Conservation (phyloP, 1,140 invertebrate species). For the Hypothenemus hampei region DNA sequence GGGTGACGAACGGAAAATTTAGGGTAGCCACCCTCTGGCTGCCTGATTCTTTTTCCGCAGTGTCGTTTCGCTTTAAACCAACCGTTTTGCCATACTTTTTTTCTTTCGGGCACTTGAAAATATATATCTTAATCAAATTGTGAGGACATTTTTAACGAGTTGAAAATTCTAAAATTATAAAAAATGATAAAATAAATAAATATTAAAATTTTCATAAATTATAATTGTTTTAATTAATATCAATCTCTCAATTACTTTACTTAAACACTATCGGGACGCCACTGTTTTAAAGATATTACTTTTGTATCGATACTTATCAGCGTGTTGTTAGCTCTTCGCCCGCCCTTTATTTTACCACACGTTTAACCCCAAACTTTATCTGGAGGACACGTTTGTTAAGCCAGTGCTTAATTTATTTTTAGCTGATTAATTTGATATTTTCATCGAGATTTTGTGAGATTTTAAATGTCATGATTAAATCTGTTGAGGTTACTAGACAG, state of each 20-base stretch:
- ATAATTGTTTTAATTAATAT: no score
- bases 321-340: conserved; percentile 12
- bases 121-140: no score
- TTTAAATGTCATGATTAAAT: no score
- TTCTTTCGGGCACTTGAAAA: no score
- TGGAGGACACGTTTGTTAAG: conserved; percentile 18
- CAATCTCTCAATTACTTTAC: no score
- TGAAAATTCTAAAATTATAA: no score
- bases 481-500: no score
- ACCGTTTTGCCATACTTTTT: no score
- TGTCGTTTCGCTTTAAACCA: conserved; percentile 6
- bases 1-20: conserved; percentile 28
- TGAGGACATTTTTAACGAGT: no score
- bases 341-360: conserved; percentile 24
- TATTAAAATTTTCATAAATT: no score
- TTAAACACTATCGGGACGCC: conserved; percentile 2
- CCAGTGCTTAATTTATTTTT: conserved; percentile 11
- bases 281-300: conserved; percentile 5
- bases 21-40: conserved; percentile 23
- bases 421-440: conserved; percentile 2
- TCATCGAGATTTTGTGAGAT: conserved; percentile 13
- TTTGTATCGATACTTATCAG: conserved; percentile 16
- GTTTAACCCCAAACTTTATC: conserved; percentile 19
- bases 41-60: conserved; percentile 12
- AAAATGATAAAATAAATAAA: no score